Base-by-base conservation (phyloP, 92 coral and sea anemone species). In the Epizoanthus ramosus region DNA sequence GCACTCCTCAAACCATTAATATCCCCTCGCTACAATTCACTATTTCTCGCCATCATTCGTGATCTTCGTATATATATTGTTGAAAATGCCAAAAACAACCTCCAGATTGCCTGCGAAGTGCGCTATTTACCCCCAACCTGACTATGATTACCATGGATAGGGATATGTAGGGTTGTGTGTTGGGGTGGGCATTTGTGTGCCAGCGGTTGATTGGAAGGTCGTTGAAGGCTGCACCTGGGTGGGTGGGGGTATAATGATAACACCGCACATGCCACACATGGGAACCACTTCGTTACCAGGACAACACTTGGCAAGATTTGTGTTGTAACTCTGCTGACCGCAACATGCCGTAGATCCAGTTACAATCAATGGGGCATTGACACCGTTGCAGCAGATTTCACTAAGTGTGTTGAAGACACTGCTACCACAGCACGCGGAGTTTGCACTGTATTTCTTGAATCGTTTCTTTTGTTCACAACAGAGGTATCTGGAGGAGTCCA, bases 311-410 rank as follows among this genome's bases (percentile, higher is more conserved):
- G 81, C 69, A 59, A 59, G 39, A 50, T 76, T 54, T n/a, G 50
- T 58, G 15, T 76, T 76, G 81, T 35, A 59, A 39, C 81, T 76
- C 57, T 37, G 70, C 81, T 76, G 70, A 60, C 81, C 81, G 16
- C 81, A 76, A 24, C 81, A 76, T 31, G 57, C 37, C 47, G 68
- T 59, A 35, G 69, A 54, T 33, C 68, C 70, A 21, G 57, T 58
- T 10, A 12, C 53, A 3, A 76, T 59, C 9, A 37, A 14, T 0
- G 81, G 69, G 21, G 81, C 69, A 3, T 69, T 17, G 8, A 23
- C 33, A n/a, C 50, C 68, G 33, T 76, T 60, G 43, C 81, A 76
- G 37, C 81, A 76, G 25, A 58, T 33, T 10, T 76, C 69, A 37
- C 37, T 39, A 33, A 54, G 37, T 25, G 14, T 76, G 45, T 76